Evolutionary conservation across 2,113 vertebrate species (phyloP), one percentile per base, ranked within the genome.

Genomic region (Phrynocephalus versicolor): DNA sequence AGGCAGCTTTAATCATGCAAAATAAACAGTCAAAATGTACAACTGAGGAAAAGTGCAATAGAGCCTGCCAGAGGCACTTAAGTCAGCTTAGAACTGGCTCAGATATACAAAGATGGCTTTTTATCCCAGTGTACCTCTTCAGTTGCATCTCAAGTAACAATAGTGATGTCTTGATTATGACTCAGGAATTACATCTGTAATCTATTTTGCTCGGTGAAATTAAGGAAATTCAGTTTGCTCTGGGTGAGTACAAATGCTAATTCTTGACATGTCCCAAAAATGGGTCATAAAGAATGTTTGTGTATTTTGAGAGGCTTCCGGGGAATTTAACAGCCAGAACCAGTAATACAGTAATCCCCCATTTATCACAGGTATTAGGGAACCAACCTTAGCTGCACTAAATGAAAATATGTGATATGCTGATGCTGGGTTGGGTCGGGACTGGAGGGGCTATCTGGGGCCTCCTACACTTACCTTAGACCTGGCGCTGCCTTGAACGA

Each of bases 1-100:
- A 73, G 64, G 62, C 71, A 75, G 45, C 35, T 58, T 90, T 89
- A 70, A 88, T 91, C 58, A 55, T 83, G 87, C 82, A 86, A 89
- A 87, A 86, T 83, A 88, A 90, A 91, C 90, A 83, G 87, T 80
- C 88, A 88, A 89, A 87, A 33, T 0, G 18, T 4, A 39, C 1
- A 0, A n/a, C 74, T 55, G 39, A 0, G 0, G 65, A 83, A 85
- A 55, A 62, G 88, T 73, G 74, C 70, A 87, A 79, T 82, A 84
- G 76, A 90, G 60, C 90, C 88, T 88, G 14, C 0, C 62, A 90
- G 45, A 51, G 91, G 87, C 71, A 85, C 89, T 89, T 90, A 88
- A 89, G 86, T 87, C 91, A 92, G 81, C 90, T 92, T 85, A 89
- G 79, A 69, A 84, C 85, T 0, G 81, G 88, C 58, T 84, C 86